Conservation (phyloP, 1,140 invertebrate genomes). For the Solen grandis region DNA sequence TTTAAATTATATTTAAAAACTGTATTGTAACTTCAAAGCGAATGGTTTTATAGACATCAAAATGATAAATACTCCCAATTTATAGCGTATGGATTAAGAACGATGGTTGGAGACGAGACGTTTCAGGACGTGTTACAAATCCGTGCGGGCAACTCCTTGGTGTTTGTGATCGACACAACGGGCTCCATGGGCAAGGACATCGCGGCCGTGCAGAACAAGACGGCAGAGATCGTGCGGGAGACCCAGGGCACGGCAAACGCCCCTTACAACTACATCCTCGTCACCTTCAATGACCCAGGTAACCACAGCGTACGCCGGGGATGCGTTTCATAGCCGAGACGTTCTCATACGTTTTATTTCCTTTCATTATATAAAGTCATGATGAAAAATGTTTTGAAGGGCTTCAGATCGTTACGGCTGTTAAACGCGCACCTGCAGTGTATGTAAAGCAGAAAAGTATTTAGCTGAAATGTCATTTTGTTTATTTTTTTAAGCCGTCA, state of each 20-base stretch:
- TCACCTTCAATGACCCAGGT: constrained; percentile 69
- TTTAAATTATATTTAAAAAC: no score
- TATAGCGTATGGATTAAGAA: constrained; percentile 45
- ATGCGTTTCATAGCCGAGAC: neutral
- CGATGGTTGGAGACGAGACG: constrained; percentile 40
- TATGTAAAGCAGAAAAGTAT: no score
- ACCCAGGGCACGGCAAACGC: constrained; percentile 57
- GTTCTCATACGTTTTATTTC: neutral
- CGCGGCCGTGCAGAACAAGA: constrained; percentile 56
- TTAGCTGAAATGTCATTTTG: no score
- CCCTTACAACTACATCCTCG: constrained; percentile 63
- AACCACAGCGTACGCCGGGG: neutral
- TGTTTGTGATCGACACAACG: constrained; percentile 66
- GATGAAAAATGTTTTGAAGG: no score
- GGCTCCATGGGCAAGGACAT: constrained; percentile 69
- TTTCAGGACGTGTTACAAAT: constrained; percentile 55
- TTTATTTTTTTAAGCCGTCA: no score
- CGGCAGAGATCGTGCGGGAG: constrained; percentile 51
- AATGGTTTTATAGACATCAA: no score
- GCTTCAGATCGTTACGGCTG: no score
- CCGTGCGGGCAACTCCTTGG: constrained; percentile 56
- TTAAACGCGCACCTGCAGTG: no score
- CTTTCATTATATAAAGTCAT: no score
- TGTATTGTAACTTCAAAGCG: no score
- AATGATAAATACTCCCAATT: no score